phyloP scores from a whole-genome alignment of 2,113 vertebrate species.

The Corythoichthys intestinalis region DNA sequence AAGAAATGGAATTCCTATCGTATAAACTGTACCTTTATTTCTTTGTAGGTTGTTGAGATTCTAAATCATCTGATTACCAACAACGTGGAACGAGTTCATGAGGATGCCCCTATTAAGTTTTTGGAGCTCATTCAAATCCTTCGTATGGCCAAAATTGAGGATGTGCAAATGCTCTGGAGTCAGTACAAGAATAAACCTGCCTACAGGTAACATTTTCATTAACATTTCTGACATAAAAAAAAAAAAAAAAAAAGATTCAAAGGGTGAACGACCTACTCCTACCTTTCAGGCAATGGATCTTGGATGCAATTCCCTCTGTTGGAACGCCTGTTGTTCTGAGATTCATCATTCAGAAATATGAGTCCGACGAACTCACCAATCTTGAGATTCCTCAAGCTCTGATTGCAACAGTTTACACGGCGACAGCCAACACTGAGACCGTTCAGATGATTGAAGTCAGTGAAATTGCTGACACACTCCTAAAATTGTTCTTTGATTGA shows the following conservation, averaged over 20 bases:
- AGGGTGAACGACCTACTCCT: not conserved
- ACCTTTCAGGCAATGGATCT: constrained; percentile 69
- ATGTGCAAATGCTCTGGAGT: constrained; percentile 64
- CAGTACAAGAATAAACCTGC: constrained; percentile 39
- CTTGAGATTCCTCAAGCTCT: constrained; percentile 66
- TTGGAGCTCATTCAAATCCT: constrained; percentile 74
- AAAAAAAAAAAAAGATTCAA: not conserved
- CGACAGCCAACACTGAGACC: constrained; percentile 57
- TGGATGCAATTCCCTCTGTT: constrained; percentile 71
- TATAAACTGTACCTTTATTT: not conserved
- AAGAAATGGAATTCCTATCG: not conserved
- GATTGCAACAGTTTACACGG: constrained; percentile 71
- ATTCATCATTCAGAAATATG: constrained; percentile 73
- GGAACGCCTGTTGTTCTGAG: constrained; percentile 61
- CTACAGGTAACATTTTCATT: constrained; percentile 51
- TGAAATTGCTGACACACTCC: constrained; percentile 1
- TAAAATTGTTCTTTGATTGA: not conserved
- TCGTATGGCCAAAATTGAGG: constrained; percentile 39
- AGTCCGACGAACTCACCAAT: constrained; percentile 56
- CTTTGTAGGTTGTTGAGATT: constrained; percentile 64
- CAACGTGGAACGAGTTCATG: constrained; percentile 65
- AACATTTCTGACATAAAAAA: not conserved
- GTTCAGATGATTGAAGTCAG: constrained; percentile 72
- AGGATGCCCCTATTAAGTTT: constrained; percentile 73
- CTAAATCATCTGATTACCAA: constrained; percentile 71